phyloP scores from a whole-genome alignment of 2,888 invertebrate species.

The Patella pellucida region DNA sequence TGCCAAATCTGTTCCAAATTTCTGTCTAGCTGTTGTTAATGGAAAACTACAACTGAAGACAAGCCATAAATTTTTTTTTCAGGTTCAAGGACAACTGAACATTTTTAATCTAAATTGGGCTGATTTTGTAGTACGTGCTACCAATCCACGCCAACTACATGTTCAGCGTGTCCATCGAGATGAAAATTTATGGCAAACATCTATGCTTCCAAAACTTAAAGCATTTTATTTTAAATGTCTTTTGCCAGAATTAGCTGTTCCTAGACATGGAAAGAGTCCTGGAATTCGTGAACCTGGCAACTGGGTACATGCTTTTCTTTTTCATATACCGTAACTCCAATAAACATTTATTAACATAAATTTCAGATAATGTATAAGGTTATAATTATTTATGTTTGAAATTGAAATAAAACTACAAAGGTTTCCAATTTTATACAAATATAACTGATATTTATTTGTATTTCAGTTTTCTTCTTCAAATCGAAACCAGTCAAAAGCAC shows the following conservation, averaged over 20 bases:
- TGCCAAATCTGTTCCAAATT: not conserved
- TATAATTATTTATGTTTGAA: no score
- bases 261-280: slow-evolving; percentile 25
- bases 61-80: not conserved
- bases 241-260: slow-evolving; percentile 27
- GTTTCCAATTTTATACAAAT: not conserved
- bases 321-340: not conserved
- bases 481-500: no score
- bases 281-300: slow-evolving; percentile 24
- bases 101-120: slow-evolving; percentile 14
- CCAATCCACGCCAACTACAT: slow-evolving; percentile 22
- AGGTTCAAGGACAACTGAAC: not conserved
- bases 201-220: slow-evolving; percentile 21
- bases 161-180: slow-evolving; percentile 19
- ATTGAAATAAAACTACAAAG: no score
- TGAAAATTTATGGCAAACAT: slow-evolving; percentile 16
- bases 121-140: slow-evolving; percentile 23
- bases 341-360: not conserved
- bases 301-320: not conserved
- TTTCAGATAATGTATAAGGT: no score
- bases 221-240: slow-evolving; percentile 25
- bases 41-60: slow-evolving; percentile 12
- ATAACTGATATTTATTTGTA: not conserved
- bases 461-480: not conserved
- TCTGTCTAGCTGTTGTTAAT: not conserved